Conservation (phyloP, 2,797 vertebrate species). For the Manis javanica region DNA sequence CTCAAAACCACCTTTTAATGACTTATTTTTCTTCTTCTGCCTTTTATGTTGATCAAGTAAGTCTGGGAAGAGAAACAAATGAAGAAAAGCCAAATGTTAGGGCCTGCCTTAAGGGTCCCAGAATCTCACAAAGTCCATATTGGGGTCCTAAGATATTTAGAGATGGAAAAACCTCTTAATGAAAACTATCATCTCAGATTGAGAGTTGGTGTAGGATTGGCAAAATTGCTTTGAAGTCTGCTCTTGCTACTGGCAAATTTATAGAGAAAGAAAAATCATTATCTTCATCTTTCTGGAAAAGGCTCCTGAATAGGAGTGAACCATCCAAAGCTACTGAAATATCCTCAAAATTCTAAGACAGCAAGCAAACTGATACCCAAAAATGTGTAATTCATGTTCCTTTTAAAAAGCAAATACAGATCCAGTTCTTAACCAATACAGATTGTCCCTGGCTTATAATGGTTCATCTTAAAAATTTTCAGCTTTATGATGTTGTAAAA, state of each 20-base stretch:
- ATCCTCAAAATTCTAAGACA: slow-evolving; percentile 6
- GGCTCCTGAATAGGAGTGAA: background rate
- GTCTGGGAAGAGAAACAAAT: background rate
- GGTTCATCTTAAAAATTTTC: background rate
- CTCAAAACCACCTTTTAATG: background rate
- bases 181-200: background rate
- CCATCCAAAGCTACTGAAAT: background rate
- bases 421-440: background rate
- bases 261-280: background rate
- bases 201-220: background rate
- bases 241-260: slow-evolving; percentile 12
- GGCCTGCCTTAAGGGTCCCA: background rate
- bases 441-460: background rate
- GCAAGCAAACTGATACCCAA: background rate
- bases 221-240: slow-evolving; percentile 35
- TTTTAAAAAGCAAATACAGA: background rate
- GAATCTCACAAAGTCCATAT: background rate
- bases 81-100: background rate
- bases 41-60: background rate
- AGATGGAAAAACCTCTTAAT: background rate
- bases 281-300: slow-evolving; percentile 37
- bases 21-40: background rate
- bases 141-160: background rate
- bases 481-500: background rate
- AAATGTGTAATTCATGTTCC: background rate